Base-by-base conservation (phyloP, 2,888 invertebrate genomes). In the Protonemura montana region DNA sequence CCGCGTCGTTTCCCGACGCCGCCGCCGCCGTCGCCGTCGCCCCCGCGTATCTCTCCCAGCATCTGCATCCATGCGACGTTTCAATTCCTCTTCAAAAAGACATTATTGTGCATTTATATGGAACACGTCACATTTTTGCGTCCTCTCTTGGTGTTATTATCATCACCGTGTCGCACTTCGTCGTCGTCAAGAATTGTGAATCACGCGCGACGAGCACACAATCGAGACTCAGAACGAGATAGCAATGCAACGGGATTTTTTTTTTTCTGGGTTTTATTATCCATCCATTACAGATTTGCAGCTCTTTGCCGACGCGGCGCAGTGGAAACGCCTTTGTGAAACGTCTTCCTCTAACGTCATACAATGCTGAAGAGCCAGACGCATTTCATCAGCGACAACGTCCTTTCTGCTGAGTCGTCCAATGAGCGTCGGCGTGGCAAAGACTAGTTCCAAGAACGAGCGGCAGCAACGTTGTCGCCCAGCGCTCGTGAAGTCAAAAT, bases 51-150 rank as follows among this genome's bases (percentile, higher is more conserved):
- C n/a, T n/a, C n/a, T n/a, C n/a, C n/a, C n/a, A n/a, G n/a, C n/a
- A n/a, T n/a, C 35, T 10, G 35, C 35, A 35, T 35, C 35, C 35
- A 59, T 21, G 59, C 59, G 6, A 59, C 59, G 13, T 59, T 59
- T 59, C 59, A 59, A 59, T 59, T 59, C 59, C 59, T 59, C 3
- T 59, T 3, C 59, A 59, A 59, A 59, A 59, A 35, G 21, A 21
- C 59, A 59, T 59, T 59, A 59, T 59, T 59, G 59, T 59, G 59
- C 59, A 59, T 59, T 59, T 59, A 59, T 7, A 59, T 59, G 59
- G 59, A 59, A 59, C 59, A 59, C 59, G 59, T 59, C 59, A 59
- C 59, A 59, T 59, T 59, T 59, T 59, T 21, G 59, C 59, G 59
- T 35, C 59, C 21, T 59, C 59, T 1, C 59, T 59, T 41, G 41